A percentile compares a stretch with the other conserved stretches of the same genome.
Conservation (phyloP, 2,113 vertebrate genomes). For the Apistogramma diplotaenia region DNA sequence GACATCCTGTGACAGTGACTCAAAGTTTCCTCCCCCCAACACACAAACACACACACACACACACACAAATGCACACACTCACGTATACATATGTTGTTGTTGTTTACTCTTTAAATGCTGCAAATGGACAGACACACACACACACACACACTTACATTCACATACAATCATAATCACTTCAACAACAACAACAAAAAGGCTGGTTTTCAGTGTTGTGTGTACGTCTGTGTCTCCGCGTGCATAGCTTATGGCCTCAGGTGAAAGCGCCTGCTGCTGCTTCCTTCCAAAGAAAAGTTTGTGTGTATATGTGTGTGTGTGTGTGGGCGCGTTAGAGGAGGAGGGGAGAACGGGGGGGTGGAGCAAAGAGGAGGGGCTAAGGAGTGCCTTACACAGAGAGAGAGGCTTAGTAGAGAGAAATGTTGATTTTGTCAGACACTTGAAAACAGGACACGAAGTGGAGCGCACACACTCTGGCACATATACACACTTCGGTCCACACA, state of each 20-base stretch:
- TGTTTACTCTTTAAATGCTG: conserved; percentile 30
- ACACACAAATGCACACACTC: not conserved
- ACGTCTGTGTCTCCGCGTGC: conserved; percentile 16
- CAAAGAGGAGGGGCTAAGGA: conserved; percentile 15
- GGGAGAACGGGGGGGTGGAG: not conserved
- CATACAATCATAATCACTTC: not conserved
- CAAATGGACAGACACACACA: conserved; percentile 10
- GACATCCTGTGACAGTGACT: conserved; percentile 88
- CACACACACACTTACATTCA: not conserved
- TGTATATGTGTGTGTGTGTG: conserved; percentile 3
- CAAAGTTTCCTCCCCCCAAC: conserved; percentile 70
- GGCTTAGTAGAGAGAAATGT: conserved; percentile 16
- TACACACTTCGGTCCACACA: conserved; percentile 1
- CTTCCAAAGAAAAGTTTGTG: conserved; percentile 6
- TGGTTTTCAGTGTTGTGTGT: conserved; percentile 10
- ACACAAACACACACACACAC: not conserved
- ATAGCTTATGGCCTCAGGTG: conserved; percentile 52
- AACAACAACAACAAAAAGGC: not conserved
- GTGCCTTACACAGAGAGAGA: not conserved
- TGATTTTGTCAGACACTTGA: conserved; percentile 70
- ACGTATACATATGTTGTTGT: conserved; percentile 1
- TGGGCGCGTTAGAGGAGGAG: not conserved
- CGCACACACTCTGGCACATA: conserved; percentile 8
- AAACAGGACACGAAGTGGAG: conserved; percentile 68
- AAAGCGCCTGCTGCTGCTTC: conserved; percentile 51